A percentile compares a stretch with the other conserved stretches of the same genome.
phyloP scores from a whole-genome alignment of 2,797 vertebrate genomes.

The Phoebastria nigripes region DNA sequence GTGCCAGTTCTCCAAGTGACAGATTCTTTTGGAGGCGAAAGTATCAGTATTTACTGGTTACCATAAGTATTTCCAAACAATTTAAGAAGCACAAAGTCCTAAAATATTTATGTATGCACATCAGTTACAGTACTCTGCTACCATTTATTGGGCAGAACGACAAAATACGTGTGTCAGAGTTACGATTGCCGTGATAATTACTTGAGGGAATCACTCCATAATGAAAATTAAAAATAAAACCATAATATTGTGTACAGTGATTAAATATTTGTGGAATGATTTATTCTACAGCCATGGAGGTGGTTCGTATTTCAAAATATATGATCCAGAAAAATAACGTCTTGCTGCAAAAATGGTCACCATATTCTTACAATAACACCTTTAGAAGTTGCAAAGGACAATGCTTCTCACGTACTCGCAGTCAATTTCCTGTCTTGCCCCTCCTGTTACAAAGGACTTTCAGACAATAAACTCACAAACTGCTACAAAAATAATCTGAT shows the following conservation, averaged over 20 bases:
- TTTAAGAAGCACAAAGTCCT: slow-evolving; percentile 23
- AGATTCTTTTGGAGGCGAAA: slow-evolving; percentile 1
- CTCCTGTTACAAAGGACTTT: not conserved
- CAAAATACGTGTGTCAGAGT: slow-evolving; percentile 40
- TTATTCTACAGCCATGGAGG: not conserved
- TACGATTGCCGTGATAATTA: slow-evolving; percentile 34
- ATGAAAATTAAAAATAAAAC: slow-evolving; percentile 5
- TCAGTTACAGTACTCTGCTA: not conserved
- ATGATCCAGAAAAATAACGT: not conserved
- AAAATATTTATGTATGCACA: slow-evolving; percentile 28
- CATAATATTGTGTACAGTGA: not conserved
- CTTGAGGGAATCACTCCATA: slow-evolving; percentile 6
- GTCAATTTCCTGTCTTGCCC: slow-evolving; percentile 19
- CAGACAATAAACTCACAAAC: not conserved
- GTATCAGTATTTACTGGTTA: slow-evolving; percentile 27
- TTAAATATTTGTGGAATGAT: not conserved
- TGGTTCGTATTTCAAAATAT: not conserved
- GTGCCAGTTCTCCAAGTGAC: not conserved
- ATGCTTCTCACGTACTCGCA: not conserved
- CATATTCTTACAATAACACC: not conserved
- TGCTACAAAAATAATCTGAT: not conserved
- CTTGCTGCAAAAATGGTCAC: not conserved
- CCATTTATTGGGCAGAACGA: slow-evolving; percentile 2
- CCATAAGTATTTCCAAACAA: slow-evolving; percentile 10
- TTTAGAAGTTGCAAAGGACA: slow-evolving; percentile 1